Evolutionary conservation across 2,113 vertebrate species (phyloP), one percentile per base, ranked within the genome.

Genomic region (Aptenodytes patagonicus): DNA sequence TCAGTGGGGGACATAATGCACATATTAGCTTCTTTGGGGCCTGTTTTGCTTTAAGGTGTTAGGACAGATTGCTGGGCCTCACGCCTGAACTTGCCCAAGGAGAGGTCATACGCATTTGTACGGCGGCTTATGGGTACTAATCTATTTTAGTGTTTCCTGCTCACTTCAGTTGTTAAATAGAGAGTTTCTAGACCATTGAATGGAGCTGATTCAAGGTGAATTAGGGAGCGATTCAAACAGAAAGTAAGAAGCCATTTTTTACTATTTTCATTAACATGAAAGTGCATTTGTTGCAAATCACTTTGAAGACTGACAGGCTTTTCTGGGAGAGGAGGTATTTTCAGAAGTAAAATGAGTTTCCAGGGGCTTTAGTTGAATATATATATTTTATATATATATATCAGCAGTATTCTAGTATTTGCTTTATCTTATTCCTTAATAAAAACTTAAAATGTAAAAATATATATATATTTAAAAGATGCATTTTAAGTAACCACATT

Each of bases 141-240:
- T 49, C 72, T 69, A 54, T 89, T 84, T 79, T 66, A 86, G 52
- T 28, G 32, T 46, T 87, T 93, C 54, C 66, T 73, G 49, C 42
- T 93, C 81, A 34, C 80, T 78, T 87, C 49, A 29, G 4, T 46
- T 83, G 87, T 72, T 76, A 79, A 64, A 90, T 31, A 38, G 80
- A 75, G 90, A 82, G 32, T 66, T 95, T 94, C 90, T 72, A 72
- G 49, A 65, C 70, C 7, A 6, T 20, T 72, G 91, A 93, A 91
- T 57, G 54, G 78, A 80, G 78, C 40, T 89, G 84, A 95, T 89
- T 96, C 89, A 87, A 32, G 62, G 77, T 38, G 49, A 96, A 87
- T 84, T 91, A 89, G 66, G 61, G 70, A 97, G 73, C 77, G 72
- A 93, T 93, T 94, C 81, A 78, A 87, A 95, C 44, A 73, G 81